Percentiles rank a stretch among this genome's conserved stretches.
These are phyloP conservation scores for Xestia xanthographa DNA, from an alignment of 2,888 invertebrate genomes.

Conservation along the genomic window DNA sequence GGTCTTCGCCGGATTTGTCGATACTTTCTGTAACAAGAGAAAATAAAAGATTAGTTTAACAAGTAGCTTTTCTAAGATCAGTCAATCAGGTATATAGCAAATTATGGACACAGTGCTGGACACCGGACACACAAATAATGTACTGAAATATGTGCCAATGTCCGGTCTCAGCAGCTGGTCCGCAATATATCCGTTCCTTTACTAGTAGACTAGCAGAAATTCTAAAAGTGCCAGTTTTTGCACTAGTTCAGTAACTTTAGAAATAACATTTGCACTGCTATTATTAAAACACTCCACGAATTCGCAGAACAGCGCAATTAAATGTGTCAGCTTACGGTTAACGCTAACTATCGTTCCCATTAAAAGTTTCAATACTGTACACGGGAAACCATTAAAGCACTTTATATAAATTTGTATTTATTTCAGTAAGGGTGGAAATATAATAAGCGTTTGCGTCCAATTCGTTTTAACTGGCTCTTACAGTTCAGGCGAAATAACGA, in stretches of 20 bases:
- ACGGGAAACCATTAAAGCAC: conserved; percentile 10
- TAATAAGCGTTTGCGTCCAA: conserved; percentile 14
- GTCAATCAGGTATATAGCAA: background rate
- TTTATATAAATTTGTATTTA: conserved; percentile 34
- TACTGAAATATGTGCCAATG: background rate
- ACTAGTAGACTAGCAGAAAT: background rate
- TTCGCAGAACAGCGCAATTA: background rate
- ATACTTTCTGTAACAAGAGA: conserved; percentile 87
- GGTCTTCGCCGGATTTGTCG: conserved; percentile 87
- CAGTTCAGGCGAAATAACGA: conserved; percentile 37
- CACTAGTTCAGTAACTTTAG: too few relatives aligned
- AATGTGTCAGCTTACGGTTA: conserved; percentile 7
- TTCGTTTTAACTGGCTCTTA: conserved; percentile 32
- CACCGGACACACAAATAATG: background rate
- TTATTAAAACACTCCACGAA: background rate
- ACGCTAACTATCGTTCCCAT: conserved; percentile 17
- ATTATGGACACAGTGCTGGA: background rate
- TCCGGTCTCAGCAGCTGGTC: background rate
- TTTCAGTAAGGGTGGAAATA: conserved; percentile 27
- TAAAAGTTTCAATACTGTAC: conserved; percentile 32
- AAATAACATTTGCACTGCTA: background rate
- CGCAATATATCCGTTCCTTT: background rate
- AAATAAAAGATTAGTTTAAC: conserved; percentile 10
- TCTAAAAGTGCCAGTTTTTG: background rate
- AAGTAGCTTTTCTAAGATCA: background rate